These are phyloP conservation scores for Prenolepis imparis DNA, from an alignment of 2,888 invertebrate species.

Conservation along the genomic window DNA sequence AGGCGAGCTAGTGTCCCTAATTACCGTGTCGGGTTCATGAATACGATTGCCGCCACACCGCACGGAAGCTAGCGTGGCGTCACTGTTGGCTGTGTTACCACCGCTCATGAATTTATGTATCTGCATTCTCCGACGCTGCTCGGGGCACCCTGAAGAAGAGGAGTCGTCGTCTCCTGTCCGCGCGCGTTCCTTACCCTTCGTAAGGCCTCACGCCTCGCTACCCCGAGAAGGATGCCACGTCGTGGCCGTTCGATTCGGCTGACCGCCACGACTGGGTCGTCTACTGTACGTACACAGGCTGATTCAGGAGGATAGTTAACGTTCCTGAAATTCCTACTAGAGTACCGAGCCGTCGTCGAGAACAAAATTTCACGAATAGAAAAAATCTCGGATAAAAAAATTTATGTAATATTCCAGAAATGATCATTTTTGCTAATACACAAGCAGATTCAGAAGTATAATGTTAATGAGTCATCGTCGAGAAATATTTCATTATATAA, in stretches of 20 bases:
- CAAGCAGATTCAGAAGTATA: too few species aligned
- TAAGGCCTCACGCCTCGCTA: constrained; percentile 70
- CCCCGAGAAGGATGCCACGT: constrained; percentile 73
- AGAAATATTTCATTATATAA: too few species aligned
- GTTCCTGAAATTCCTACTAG: neutral
- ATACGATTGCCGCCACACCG: constrained; percentile 84
- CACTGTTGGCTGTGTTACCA: constrained; percentile 84
- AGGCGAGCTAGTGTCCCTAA: constrained; percentile 86
- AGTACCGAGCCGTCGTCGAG: neutral
- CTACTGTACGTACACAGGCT: neutral
- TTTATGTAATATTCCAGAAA: too few species aligned
- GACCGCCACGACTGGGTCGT: neutral
- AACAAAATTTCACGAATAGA: too few species aligned
- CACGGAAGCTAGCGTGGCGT: constrained; percentile 86
- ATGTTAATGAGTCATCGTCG: too few species aligned
- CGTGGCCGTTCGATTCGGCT: constrained; percentile 7
- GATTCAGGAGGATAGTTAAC: neutral
- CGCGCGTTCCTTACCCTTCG: constrained; percentile 69
- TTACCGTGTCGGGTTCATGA: constrained; percentile 86
- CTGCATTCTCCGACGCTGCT: constrained; percentile 85
- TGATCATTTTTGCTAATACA: too few species aligned
- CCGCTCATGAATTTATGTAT: constrained; percentile 86
- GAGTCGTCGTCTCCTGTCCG: constrained; percentile 48
- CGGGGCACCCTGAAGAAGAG: constrained; percentile 75
- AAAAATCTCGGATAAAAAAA: too few species aligned